Base-by-base conservation (phyloP, 2,888 invertebrate genomes). In the Hetaerina titia region DNA sequence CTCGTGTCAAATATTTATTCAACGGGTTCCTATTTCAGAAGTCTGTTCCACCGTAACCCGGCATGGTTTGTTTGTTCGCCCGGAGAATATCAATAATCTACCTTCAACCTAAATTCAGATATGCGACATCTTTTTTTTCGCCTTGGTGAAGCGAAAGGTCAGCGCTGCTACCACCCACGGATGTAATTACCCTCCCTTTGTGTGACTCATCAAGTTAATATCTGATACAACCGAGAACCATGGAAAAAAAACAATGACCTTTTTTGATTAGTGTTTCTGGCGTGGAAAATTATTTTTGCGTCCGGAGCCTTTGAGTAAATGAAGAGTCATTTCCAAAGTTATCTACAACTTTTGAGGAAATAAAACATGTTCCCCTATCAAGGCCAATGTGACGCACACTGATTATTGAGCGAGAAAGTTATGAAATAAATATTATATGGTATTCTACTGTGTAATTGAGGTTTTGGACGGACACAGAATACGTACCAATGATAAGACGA, bases 121-220 rank as follows among this genome's bases (percentile, higher is more conserved):
- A 1, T 9, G 31, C 81, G 11, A 81, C 81, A 31, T 31, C 31
- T 81, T 22, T 81, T 81, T 81, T 31, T 81, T 31, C 31, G 25
- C 81, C 31, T 81, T 31, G 31, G 22, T 25, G 31, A 9, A 11
- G 25, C 25, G 81, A 81, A 81, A 81, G 81, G 81, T 81, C 81
- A 81, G 81, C 25, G 31, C 81, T 15, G 81, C 81, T 22, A 31
- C 81, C 81, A 25, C 81, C 81, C 31, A 22, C 81, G 81, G 15
- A 31, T 81, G 31, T 81, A 81, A 81, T 81, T 81, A 81, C 25
- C 81, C 31, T 81, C 25, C 81, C 81, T 81, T 81, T 31, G 11
- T 81, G 81, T 31, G 81, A 81, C 81, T 81, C 81, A 81, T 81
- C 81, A 81, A 31, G 31, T 31, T 31, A 31, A 81, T 81, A 81